phyloP scores from a whole-genome alignment of 2,113 vertebrate species.

The Condylura cristata region DNA sequence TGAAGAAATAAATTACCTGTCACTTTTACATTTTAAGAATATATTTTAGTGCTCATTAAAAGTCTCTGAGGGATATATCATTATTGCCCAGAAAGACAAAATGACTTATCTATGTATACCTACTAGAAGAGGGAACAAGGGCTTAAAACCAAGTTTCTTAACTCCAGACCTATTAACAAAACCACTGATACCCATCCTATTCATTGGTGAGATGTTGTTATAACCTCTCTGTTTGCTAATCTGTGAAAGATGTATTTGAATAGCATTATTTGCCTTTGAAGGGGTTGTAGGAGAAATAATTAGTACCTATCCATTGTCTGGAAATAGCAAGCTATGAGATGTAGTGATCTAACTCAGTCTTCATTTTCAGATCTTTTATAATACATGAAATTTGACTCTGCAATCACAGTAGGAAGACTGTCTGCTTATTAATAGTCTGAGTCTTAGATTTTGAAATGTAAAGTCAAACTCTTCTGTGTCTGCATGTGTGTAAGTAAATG shows the following conservation, averaged over 20 bases:
- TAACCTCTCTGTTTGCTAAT: constrained; percentile 9
- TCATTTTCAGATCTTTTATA: constrained; percentile 60
- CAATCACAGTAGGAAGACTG: constrained; percentile 46
- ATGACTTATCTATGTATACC: neutral
- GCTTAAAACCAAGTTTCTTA: neutral
- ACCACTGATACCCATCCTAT: neutral
- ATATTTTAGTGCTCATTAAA: neutral
- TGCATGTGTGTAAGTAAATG: neutral
- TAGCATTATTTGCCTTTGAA: constrained; percentile 49
- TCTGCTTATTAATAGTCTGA: constrained; percentile 2
- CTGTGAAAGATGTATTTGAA: constrained; percentile 50
- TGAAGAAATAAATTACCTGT: neutral
- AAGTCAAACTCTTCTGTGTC: neutral
- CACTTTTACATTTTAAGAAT: neutral
- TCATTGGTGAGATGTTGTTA: neutral
- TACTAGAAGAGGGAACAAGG: neutral
- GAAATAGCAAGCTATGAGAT: constrained; percentile 72
- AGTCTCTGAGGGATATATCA: neutral
- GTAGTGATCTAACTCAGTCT: constrained; percentile 55
- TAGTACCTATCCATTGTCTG: constrained; percentile 65
- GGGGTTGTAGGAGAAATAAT: constrained; percentile 71
- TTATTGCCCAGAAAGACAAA: neutral
- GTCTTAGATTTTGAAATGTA: constrained; percentile 3
- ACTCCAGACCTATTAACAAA: neutral
- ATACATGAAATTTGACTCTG: constrained; percentile 54